Evolutionary conservation across 1,140 invertebrate genomes (phyloP).

Genomic region (Battus philenor): DNA sequence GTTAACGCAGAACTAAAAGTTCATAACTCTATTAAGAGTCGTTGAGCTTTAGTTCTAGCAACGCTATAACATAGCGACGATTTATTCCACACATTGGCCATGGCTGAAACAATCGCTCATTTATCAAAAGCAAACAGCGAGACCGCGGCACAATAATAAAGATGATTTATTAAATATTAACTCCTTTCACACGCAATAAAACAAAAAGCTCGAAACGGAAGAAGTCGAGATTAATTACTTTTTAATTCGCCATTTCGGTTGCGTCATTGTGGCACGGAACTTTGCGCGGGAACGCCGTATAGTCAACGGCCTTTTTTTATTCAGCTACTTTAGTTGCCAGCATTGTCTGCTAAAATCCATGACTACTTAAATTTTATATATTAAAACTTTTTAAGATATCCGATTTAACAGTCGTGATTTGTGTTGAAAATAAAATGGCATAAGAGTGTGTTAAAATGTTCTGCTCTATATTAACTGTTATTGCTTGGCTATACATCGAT

Average conservation of each 20-base stretch:
- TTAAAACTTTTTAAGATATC: too few species aligned
- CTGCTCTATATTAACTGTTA: too few species aligned
- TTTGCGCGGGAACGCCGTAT: conserved; percentile 42
- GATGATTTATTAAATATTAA: conserved; percentile 52
- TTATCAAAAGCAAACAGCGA: conserved; percentile 32
- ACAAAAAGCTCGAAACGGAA: conserved; percentile 42
- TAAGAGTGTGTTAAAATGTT: too few species aligned
- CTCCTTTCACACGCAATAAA: conserved; percentile 52
- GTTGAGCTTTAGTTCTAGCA: not conserved
- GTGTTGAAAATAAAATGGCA: too few species aligned
- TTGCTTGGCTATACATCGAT: too few species aligned
- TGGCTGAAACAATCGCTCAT: conserved; percentile 29
- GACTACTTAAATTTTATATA: too few species aligned
- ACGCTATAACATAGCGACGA: not conserved
- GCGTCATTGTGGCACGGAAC: conserved; percentile 30
- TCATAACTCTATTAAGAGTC: too few species aligned
- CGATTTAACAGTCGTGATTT: too few species aligned
- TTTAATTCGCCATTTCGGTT: conserved; percentile 65
- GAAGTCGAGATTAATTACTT: conserved; percentile 55
- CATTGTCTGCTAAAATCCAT: too few species aligned
- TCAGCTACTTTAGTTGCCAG: too few species aligned
- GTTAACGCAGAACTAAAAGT: too few species aligned
- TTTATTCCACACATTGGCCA: conserved; percentile 3
- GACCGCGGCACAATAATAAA: conserved; percentile 17
- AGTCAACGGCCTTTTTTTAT: conserved; percentile 20